Evolutionary conservation across 2,888 invertebrate species (phyloP).

Genomic region (Tipula lateralis): DNA sequence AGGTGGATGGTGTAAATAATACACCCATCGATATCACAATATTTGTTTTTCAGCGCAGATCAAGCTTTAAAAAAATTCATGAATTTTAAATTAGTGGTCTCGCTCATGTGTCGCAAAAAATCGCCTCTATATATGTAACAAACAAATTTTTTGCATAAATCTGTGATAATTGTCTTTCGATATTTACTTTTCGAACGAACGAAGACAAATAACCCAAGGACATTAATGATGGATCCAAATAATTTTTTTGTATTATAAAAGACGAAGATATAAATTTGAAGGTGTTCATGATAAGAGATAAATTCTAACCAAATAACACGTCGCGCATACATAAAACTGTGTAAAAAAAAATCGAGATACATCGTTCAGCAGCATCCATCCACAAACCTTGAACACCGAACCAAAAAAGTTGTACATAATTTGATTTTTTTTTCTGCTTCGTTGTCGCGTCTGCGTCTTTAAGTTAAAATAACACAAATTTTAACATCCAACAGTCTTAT

Average conservation of each 20-base stretch:
- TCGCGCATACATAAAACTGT: not conserved
- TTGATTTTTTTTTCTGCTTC: not conserved
- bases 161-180: not conserved
- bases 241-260: not conserved
- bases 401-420: not conserved
- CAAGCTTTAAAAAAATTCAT: not conserved
- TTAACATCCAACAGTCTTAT: not conserved
- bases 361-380: not conserved
- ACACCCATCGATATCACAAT: not conserved
- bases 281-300: slow-evolving; percentile 19
- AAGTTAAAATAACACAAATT: not conserved
- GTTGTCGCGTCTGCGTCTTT: not conserved
- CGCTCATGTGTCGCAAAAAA: not conserved
- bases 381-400: not conserved
- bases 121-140: not conserved
- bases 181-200: not conserved
- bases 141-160: not conserved
- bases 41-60: not conserved
- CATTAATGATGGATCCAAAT: slow-evolving; percentile 9
- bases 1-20: slow-evolving; percentile 6
- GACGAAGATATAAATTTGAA: not conserved
- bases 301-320: slow-evolving; percentile 2
- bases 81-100: not conserved
- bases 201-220: slow-evolving; percentile 24
- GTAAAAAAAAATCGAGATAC: not conserved